Evolutionary conservation across 2,797 vertebrate species (phyloP), one percentile per base, ranked within the genome.

Genomic region (Neosalanx taihuensis): DNA sequence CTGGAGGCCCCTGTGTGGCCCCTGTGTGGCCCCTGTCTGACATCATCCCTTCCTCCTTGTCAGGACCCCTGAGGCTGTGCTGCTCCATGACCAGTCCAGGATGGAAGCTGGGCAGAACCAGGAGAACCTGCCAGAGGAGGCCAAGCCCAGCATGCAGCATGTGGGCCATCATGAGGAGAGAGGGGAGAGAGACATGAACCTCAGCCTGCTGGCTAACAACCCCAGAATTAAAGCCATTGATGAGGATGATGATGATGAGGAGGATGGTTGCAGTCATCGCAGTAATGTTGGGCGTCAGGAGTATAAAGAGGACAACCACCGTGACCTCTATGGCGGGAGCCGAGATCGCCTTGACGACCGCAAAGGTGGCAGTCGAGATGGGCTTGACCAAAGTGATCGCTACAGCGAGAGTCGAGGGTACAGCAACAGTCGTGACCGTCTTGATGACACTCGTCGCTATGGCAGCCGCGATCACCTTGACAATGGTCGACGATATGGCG

Each of bases 1-100:
- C 56, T 12, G 26, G 5, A 12, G 1, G 23, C 23, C 26, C 10
- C n/a, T 6, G 5, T 33, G 29, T 17, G 15, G 23, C 49, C 23
- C 30, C 23, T 51, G 46, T 49, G 37, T 15, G 23, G 51, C 15
- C 3, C 13, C 46, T 46, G n/a, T 56, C 5, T 10, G 5, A 20
- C 23, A 33, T 18, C 1, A 26, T 26, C 23, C 23, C 20, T 74
- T 15, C 71, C 56, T 71, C 37, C 67, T 17, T 51, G 66, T 72
- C 73, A 93, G 91, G 49, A 57, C 69, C 31, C 73, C 80, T 0
- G 79, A 10, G 35, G 84, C 78, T 13, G 56, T 72, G 29, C 80
- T 76, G 53, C 89, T 70, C 83, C 73, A 74, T 63, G 90, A 92
- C 70, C 64, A 15, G 69, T 79, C 86, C n/a, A 87, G 60, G 62